Conservation (phyloP, 1,140 invertebrate species). For the Littorina saxatilis region DNA sequence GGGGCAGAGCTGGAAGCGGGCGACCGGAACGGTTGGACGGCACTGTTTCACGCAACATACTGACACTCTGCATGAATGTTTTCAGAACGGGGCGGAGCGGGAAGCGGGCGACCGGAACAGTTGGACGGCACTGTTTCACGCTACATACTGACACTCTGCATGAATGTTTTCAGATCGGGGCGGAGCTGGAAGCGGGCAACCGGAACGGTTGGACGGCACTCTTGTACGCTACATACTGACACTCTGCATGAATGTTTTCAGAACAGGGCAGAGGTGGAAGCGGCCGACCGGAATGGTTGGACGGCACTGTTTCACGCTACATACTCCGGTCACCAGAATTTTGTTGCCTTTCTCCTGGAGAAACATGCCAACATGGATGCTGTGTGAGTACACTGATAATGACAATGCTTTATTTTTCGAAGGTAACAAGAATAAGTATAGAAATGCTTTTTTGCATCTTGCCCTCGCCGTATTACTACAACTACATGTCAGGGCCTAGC, state of each 20-base stretch:
- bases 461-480: too few species aligned
- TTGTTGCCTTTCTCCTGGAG: slow-evolving; percentile 74
- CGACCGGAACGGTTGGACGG: slow-evolving; percentile 76
- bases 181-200: too few species aligned
- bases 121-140: too few species aligned
- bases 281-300: slow-evolving; percentile 73
- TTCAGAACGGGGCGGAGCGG: slow-evolving; percentile 69
- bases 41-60: slow-evolving; percentile 75
- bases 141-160: too few species aligned
- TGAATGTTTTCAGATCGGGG: too few species aligned
- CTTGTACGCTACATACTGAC: slow-evolving; percentile 76
- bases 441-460: too few species aligned
- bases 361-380: slow-evolving; percentile 73
- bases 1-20: too few species aligned
- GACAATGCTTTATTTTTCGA: too few species aligned
- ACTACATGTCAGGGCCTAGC: too few species aligned
- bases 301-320: slow-evolving; percentile 77
- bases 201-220: slow-evolving; percentile 75
- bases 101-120: slow-evolving; percentile 71
- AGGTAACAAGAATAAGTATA: too few species aligned
- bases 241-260: slow-evolving; percentile 42
- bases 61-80: too few species aligned
- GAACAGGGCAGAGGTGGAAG: slow-evolving; percentile 72
- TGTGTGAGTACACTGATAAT: slow-evolving; percentile 62
- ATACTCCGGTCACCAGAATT: slow-evolving; percentile 75